Base-by-base conservation (phyloP, 2,888 invertebrate genomes). In the Drosophila mettleri region DNA sequence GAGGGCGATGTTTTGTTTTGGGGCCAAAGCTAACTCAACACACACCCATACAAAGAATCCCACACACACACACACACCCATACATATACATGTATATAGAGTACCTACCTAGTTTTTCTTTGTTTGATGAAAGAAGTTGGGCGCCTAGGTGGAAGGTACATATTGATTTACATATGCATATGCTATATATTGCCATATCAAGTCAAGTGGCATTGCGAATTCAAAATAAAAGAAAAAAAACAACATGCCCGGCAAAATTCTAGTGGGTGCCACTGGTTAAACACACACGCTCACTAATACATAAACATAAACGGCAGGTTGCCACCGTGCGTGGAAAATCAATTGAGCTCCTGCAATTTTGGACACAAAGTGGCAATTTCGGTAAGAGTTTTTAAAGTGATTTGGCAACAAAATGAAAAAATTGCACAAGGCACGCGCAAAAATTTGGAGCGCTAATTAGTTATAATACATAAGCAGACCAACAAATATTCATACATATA, bases 1-100 rank as follows among this genome's bases (percentile, higher is more conserved):
- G 72, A 67, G 72, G 77, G 77, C 72, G 64, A 75, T 74, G 69
- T 69, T 74, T 73, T 69, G 70, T 65, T 65, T 71, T 74, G 74
- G 67, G 77, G 74, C 71, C 66, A 74, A 60, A 70, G 45, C 46
- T 62, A 31, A 48, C 65, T 49, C 58, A 49, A 43, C 33, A 69
- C 36, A 71, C 34, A 63, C 14, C 43, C 27, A 29, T 18, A 22
- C 52, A 38, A n/a, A 29, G 22, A 24, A 14, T 51, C n/a, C 63
- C 39, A 38, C n/a, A 53, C 45, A 48, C 10, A 51, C 20, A 14
- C 41, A 22, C n/a, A 27, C 49, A 34, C 38, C 36, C 10, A 53
- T 38, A 41, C 3, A 18, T 24, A 41, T 14, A 27, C 24, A 54
- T 3, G 55, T 31, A 59, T 14, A 36, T 63, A 24, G 41, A 45